A percentile compares a stretch with the other conserved stretches of the same genome.
Conservation (phyloP, 2,113 vertebrate genomes). For the Lepus timidus region DNA sequence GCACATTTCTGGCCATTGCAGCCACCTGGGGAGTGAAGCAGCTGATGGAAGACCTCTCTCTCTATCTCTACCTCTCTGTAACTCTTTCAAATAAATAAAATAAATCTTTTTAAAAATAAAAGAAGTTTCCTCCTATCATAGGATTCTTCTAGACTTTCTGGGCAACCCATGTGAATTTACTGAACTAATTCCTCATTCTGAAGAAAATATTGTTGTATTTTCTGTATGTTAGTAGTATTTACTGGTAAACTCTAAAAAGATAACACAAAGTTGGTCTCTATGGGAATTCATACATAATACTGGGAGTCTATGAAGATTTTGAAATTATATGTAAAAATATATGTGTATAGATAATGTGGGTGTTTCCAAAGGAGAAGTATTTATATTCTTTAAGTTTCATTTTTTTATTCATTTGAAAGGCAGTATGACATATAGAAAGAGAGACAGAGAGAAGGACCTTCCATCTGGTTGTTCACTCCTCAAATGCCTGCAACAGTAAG, state of each 20-base stretch:
- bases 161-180: neutral
- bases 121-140: neutral
- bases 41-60: too few species aligned
- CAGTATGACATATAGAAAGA: too few species aligned
- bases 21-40: too few species aligned
- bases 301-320: neutral
- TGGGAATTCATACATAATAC: neutral
- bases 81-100: too few species aligned
- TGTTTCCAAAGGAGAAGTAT: neutral
- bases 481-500: too few species aligned
- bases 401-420: too few species aligned
- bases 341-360: neutral
- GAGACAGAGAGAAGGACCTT: too few species aligned
- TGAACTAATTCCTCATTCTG: neutral
- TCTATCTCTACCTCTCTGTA: too few species aligned
- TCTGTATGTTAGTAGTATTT: neutral
- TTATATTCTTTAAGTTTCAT: neutral
- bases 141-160: neutral
- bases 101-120: too few species aligned
- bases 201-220: neutral
- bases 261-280: neutral
- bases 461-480: too few species aligned
- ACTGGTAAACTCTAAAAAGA: neutral
- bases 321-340: conserved; percentile 2
- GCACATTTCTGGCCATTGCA: too few species aligned